Base-by-base conservation (phyloP, 2,888 invertebrate species). In the Automeris io region DNA sequence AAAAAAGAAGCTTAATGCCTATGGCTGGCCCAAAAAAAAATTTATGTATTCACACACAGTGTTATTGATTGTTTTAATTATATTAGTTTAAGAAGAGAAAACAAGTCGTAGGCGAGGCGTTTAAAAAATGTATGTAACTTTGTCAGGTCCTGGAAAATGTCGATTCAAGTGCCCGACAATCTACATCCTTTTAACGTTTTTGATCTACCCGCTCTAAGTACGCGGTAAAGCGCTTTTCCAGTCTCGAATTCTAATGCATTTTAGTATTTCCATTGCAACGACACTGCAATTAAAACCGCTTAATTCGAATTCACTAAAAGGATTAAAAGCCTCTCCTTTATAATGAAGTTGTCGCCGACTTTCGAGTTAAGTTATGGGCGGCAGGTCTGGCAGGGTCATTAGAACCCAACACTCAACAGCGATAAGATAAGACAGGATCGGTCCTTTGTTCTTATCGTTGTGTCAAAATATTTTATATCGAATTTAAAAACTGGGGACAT, bases 401-500 rank as follows among this genome's bases (percentile, higher is more conserved):
- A 83, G 74, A 59, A 69, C 66, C 59, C 63, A 67, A 69, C 73
- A 71, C 70, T 67, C 61, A 51, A 46, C 39, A n/a, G 33, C 60
- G 82, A 82, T 83, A 80, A 85, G 82, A 83, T 83, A 78, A 76
- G 37, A 33, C 32, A 58, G 51, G 51, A 68, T 70, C 74, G 80
- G 74, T 62, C 60, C 67, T 72, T 76, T 77, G 70, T 63, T 62
- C 59, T 75, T 81, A 81, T 81, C 82, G 74, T 57, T 50, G 54
- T 61, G 79, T 81, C 83, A 80, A 79, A 83, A 82, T 81, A 82
- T 78, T 82, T 83, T 78, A 81, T 75, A 77, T 76, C 67, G 33
- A 43, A 47, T 47, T 46, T 47, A 41, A 47, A 48, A 47, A 47
- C 7, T n/a, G 32, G 18, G 18, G 19, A 46, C 45, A 54, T 37